These are phyloP conservation scores for Chloropsis cyanopogon DNA, from an alignment of 2,113 vertebrate species.

Conservation along the genomic window DNA sequence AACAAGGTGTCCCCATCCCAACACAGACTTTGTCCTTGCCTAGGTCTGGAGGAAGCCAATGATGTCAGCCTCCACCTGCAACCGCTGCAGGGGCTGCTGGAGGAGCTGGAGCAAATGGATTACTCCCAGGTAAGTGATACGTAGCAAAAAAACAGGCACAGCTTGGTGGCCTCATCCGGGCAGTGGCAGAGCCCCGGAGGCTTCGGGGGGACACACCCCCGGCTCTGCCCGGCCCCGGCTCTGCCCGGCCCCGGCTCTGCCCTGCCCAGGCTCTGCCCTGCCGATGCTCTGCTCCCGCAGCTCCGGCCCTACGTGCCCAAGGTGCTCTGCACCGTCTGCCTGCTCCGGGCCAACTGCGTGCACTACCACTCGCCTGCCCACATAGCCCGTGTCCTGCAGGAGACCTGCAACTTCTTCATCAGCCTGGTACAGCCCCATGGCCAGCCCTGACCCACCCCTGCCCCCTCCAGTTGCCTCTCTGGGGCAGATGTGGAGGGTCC, in stretches of 20 bases:
- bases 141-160: neutral
- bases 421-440: conserved; percentile 65
- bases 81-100: conserved; percentile 63
- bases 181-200: neutral
- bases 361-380: conserved; percentile 68
- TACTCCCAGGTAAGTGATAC: conserved; percentile 36
- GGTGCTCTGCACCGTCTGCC: conserved; percentile 65
- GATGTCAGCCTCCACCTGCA: conserved; percentile 72
- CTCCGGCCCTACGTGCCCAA: conserved; percentile 54
- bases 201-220: neutral
- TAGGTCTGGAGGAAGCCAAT: conserved; percentile 76
- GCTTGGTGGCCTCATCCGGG: fast-evolving
- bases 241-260: too few species aligned
- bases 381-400: conserved; percentile 68
- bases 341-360: conserved; percentile 68
- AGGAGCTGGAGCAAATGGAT: conserved; percentile 69
- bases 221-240: too few species aligned
- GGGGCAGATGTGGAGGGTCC: neutral
- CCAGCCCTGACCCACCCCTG: neutral
- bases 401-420: conserved; percentile 80
- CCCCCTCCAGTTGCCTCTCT: too few species aligned
- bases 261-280: neutral
- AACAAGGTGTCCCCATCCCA: neutral
- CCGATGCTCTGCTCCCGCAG: conserved; percentile 21
- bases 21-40: neutral